These are phyloP conservation scores for Amiota minor DNA, from an alignment of 2,888 invertebrate genomes.

Conservation along the genomic window DNA sequence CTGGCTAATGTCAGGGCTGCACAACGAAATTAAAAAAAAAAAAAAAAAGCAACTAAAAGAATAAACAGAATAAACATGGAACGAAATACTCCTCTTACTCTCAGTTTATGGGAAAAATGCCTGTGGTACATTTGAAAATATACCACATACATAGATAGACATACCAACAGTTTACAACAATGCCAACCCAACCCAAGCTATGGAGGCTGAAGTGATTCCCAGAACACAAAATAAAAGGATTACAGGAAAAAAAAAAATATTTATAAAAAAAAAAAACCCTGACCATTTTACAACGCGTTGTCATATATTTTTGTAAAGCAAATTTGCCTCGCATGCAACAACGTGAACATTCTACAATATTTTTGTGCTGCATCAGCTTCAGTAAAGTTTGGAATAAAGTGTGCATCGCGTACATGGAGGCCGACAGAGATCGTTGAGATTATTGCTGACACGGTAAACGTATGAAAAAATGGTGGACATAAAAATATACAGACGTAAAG, in stretches of 20 bases:
- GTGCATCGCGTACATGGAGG: too few relatives aligned
- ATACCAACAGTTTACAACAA: slow-evolving; percentile 40
- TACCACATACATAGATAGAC: not conserved
- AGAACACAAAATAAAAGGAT: too few relatives aligned
- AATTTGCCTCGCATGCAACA: slow-evolving; percentile 52
- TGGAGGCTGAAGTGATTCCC: too few relatives aligned
- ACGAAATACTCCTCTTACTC: too few relatives aligned
- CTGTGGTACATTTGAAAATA: slow-evolving; percentile 41
- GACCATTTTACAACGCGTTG: slow-evolving; percentile 41
- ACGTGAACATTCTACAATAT: slow-evolving; percentile 17
- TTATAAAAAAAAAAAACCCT: not conserved
- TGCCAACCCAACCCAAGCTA: slow-evolving; percentile 3
- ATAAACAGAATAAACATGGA: not conserved
- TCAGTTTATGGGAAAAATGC: slow-evolving; percentile 39
- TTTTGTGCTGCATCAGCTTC: slow-evolving; percentile 60
- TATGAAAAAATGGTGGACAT: slow-evolving; percentile 27
- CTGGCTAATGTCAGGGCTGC: slow-evolving; percentile 41
- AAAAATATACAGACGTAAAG: slow-evolving; percentile 37
- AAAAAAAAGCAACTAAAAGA: slow-evolving; percentile 17
- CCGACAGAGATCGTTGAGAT: slow-evolving; percentile 21
- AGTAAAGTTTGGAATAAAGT: not conserved
- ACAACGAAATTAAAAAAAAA: slow-evolving; percentile 9
- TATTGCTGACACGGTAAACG: slow-evolving; percentile 30
- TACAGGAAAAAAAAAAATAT: not conserved
- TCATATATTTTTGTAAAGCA: slow-evolving; percentile 51